These are phyloP conservation scores for Melanostoma mellinum DNA, from an alignment of 2,888 invertebrate species.

Conservation along the genomic window DNA sequence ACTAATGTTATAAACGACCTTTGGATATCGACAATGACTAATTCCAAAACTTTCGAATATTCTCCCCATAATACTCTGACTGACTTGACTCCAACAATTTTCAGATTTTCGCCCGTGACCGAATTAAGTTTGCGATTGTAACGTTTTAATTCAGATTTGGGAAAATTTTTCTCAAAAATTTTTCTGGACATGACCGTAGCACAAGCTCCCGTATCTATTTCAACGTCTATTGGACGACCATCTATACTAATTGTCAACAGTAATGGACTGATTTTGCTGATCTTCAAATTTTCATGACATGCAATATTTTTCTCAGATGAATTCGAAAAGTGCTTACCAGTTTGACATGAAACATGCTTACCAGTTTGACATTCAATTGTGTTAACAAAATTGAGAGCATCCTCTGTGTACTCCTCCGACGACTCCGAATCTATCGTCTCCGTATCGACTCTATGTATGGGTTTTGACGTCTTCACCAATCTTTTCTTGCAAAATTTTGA, in stretches of 20 bases:
- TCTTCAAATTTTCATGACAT: not conserved
- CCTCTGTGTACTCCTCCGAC: constrained; percentile 32
- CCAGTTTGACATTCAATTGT: constrained; percentile 17
- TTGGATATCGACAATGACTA: constrained; percentile 14
- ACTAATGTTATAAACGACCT: constrained; percentile 12
- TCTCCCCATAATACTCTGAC: constrained; percentile 20
- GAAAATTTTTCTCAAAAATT: constrained; percentile 23
- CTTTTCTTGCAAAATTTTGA: not conserved
- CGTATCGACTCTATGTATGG: constrained; percentile 1
- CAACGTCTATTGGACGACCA: constrained; percentile 20
- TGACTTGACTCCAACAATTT: constrained; percentile 15
- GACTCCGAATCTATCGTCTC: constrained; percentile 13
- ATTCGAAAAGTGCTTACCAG: constrained; percentile 24
- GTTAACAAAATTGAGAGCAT: constrained; percentile 23
- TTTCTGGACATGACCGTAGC: constrained; percentile 30
- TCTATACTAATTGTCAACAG: constrained; percentile 19
- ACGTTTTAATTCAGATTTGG: constrained; percentile 5
- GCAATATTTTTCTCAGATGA: not conserved
- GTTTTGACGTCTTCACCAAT: not conserved
- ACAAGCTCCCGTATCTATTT: constrained; percentile 43
- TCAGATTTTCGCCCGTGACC: constrained; percentile 29
- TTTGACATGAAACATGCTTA: constrained; percentile 28
- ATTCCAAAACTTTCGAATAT: constrained; percentile 12
- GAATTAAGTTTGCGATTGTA: not conserved
- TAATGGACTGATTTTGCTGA: constrained; percentile 33